Percentiles rank a stretch among this genome's conserved stretches.
Conservation (phyloP, 2,888 invertebrate species). For the Aleiodes alternator region DNA sequence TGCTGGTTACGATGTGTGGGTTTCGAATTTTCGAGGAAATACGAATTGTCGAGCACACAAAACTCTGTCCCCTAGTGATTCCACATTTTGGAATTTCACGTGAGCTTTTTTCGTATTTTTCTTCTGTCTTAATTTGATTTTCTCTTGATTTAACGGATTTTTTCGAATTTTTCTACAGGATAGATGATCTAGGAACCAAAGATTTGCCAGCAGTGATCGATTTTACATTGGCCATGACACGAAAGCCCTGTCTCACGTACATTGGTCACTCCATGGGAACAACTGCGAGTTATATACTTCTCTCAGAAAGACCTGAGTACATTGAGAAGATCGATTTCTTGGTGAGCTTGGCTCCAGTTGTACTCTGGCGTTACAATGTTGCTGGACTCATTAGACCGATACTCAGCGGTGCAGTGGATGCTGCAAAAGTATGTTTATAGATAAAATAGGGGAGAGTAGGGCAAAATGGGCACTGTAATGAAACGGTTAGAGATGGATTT, state of each 20-base stretch:
- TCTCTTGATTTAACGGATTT: neutral
- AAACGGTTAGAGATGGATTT: too few species aligned
- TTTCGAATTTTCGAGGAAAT: conserved; percentile 75
- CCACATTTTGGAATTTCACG: conserved; percentile 57
- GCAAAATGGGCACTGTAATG: too few species aligned
- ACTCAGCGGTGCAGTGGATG: too few species aligned
- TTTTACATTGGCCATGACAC: conserved; percentile 78
- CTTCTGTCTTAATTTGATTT: neutral
- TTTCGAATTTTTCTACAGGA: conserved; percentile 77
- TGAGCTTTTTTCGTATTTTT: conserved; percentile 49
- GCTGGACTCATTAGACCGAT: neutral
- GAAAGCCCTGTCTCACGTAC: conserved; percentile 80
- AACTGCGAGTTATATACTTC: conserved; percentile 82
- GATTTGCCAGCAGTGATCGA: conserved; percentile 91
- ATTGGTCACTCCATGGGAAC: conserved; percentile 94
- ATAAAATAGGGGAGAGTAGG: too few species aligned
- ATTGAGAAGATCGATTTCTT: conserved; percentile 81
- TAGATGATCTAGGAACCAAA: conserved; percentile 88
- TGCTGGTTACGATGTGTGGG: conserved; percentile 78
- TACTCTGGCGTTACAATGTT: conserved; percentile 38
- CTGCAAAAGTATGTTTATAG: too few species aligned
- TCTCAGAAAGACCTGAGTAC: conserved; percentile 82
- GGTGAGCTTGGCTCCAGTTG: conserved; percentile 67
- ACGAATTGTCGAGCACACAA: conserved; percentile 39
- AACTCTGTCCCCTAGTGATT: neutral